Percentiles rank a stretch among this genome's conserved stretches.
These are phyloP conservation scores for Sarcophilus harrisii DNA, from an alignment of 2,797 vertebrate genomes.

Conservation along the genomic window DNA sequence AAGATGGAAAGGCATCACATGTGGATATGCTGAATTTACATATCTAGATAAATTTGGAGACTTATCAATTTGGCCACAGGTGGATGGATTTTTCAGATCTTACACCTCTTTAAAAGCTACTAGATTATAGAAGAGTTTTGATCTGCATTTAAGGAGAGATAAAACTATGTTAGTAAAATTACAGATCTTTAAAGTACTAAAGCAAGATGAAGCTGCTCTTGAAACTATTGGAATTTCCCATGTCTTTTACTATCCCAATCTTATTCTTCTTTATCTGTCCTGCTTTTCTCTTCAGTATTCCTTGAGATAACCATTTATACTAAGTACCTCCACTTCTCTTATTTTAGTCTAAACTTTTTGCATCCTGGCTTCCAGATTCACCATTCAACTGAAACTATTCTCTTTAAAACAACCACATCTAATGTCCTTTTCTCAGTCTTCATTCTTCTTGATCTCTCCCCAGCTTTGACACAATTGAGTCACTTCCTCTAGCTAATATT, in stretches of 20 bases:
- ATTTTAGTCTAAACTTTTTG: neutral
- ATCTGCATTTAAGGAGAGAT: neutral
- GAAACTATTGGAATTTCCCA: neutral
- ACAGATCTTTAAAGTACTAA: neutral
- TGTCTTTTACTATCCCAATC: neutral
- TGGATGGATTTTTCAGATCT: neutral
- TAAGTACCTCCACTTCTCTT: neutral
- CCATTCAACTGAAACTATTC: neutral
- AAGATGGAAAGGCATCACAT: neutral
- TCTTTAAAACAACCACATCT: neutral
- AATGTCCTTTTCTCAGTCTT: neutral
- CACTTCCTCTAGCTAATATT: neutral
- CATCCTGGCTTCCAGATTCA: neutral
- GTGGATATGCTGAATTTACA: neutral
- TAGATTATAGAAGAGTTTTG: neutral
- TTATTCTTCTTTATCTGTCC: neutral
- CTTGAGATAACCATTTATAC: neutral
- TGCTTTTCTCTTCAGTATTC: neutral
- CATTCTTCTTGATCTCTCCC: neutral
- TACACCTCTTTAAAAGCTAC: neutral
- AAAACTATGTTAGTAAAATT: neutral
- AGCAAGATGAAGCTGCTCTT: neutral
- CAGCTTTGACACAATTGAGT: neutral
- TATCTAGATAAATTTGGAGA: neutral
- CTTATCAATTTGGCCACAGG: neutral